These are phyloP conservation scores for Syngnathus acus DNA, from an alignment of 2,797 vertebrate species.

Conservation along the genomic window DNA sequence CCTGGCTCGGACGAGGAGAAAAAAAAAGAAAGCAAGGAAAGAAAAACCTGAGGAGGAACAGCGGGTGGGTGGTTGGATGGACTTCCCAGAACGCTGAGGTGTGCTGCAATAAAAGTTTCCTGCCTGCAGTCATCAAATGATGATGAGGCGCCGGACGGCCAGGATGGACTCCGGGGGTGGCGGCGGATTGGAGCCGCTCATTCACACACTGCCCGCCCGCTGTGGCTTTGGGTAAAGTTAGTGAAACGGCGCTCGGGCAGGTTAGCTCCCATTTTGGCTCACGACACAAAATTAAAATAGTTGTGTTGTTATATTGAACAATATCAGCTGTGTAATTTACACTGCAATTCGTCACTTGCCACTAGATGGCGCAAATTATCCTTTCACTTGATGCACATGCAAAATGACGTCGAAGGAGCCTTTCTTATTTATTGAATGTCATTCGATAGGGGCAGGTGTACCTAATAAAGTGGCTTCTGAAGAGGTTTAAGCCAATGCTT, in stretches of 20 bases:
- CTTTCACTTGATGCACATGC: too few species aligned
- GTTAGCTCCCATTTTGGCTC: too few species aligned
- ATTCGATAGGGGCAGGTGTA: neutral
- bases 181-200: slow-evolving; percentile 53
- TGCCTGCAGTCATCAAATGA: slow-evolving; percentile 55
- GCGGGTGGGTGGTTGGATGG: slow-evolving; percentile 44
- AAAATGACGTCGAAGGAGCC: neutral
- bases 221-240: slow-evolving; percentile 36
- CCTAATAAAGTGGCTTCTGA: neutral
- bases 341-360: too few species aligned
- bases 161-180: slow-evolving; percentile 46
- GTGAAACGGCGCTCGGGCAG: neutral
- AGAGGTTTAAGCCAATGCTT: neutral
- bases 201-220: slow-evolving; percentile 49
- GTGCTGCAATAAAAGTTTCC: slow-evolving; percentile 62
- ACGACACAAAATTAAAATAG: neutral
- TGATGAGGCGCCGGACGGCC: slow-evolving; percentile 57
- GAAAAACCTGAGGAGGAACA: slow-evolving; percentile 18
- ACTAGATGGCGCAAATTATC: too few species aligned
- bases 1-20: slow-evolving; percentile 62
- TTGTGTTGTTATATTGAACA: neutral
- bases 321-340: neutral
- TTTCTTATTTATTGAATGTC: neutral
- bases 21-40: slow-evolving; percentile 3
- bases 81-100: slow-evolving; percentile 62